A percentile compares a stretch with the other conserved stretches of the same genome.
phyloP scores from a whole-genome alignment of 2,888 invertebrate species.

The Sericinus montela region DNA sequence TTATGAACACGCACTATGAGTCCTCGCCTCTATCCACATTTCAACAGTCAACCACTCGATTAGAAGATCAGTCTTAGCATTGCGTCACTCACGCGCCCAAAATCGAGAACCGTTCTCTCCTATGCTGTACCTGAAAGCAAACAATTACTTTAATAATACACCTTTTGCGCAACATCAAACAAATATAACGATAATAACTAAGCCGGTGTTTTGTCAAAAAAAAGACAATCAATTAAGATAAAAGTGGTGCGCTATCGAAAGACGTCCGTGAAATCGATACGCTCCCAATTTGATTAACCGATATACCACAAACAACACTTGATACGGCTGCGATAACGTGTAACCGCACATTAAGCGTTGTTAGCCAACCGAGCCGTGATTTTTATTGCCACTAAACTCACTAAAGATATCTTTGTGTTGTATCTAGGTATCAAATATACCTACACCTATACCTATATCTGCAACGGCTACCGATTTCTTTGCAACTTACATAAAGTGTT shows the following conservation, averaged over 20 bases:
- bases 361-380: conserved; percentile 68
- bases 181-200: conserved; percentile 29
- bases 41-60: conserved; percentile 40
- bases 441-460: conserved; percentile 10
- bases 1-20: conserved; percentile 70
- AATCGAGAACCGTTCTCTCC: conserved; percentile 29
- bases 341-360: conserved; percentile 68
- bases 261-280: conserved; percentile 67
- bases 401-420: conserved; percentile 47
- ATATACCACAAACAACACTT: conserved; percentile 66
- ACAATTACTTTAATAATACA: background rate
- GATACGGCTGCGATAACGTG: conserved; percentile 67
- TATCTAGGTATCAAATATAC: conserved; percentile 31
- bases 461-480: conserved; percentile 22
- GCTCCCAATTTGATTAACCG: conserved; percentile 75
- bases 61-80: conserved; percentile 44
- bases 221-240: conserved; percentile 76
- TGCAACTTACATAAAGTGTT: background rate
- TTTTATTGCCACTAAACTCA: conserved; percentile 68
- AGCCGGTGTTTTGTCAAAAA: conserved; percentile 58
- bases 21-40: conserved; percentile 69
- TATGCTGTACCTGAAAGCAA: conserved; percentile 47
- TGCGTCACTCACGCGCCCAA: conserved; percentile 23
- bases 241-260: conserved; percentile 62
- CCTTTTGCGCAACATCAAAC: conserved; percentile 47